phyloP scores from a whole-genome alignment of 2,113 vertebrate species.

The Recurvirostra avosetta region DNA sequence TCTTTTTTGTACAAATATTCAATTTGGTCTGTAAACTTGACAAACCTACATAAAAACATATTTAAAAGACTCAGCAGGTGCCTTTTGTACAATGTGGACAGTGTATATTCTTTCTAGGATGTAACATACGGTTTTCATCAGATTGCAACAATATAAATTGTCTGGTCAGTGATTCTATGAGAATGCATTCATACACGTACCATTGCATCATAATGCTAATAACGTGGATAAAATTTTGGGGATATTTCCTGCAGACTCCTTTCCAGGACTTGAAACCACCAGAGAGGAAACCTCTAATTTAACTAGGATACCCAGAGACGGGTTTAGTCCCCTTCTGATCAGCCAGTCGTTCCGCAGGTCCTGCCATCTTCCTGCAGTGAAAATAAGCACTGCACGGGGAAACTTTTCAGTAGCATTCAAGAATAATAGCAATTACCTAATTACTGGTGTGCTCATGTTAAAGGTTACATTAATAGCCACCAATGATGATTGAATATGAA shows the following conservation, averaged over 20 bases:
- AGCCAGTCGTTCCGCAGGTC: not conserved
- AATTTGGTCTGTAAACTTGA: not conserved
- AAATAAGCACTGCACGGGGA: not conserved
- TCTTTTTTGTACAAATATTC: not conserved
- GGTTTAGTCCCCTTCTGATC: not conserved
- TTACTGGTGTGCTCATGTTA: not conserved
- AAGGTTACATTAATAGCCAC: not conserved
- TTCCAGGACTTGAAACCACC: not conserved
- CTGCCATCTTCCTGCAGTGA: not conserved
- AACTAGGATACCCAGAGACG: not conserved
- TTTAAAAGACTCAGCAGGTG: slow-evolving; percentile 2
- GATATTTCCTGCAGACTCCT: not conserved
- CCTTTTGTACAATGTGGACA: not conserved
- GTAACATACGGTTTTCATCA: not conserved
- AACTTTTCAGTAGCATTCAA: not conserved
- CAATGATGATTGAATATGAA: not conserved
- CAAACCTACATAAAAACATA: not conserved
- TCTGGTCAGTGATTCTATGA: not conserved
- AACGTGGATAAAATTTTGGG: not conserved
- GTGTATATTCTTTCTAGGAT: not conserved
- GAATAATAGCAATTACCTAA: not conserved
- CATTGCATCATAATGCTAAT: not conserved
- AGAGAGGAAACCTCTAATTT: not conserved
- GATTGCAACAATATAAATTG: not conserved
- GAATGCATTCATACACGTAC: not conserved